phyloP scores from a whole-genome alignment of 2,113 vertebrate species.

The Tupaia chinensis region DNA sequence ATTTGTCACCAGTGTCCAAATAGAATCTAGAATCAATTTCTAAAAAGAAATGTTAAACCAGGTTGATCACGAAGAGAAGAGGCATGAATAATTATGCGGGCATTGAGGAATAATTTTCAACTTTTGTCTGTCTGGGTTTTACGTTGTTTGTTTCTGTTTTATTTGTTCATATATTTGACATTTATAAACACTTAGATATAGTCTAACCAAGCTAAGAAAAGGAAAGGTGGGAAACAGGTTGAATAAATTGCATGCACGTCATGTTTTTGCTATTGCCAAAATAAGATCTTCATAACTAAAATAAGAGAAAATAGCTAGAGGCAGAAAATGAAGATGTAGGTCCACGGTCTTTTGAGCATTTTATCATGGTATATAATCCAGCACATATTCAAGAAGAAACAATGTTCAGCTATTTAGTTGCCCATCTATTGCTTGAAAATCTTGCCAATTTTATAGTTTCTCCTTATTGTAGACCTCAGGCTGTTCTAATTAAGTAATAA shows the following conservation, averaged over 20 bases:
- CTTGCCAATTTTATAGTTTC: slow-evolving; percentile 27
- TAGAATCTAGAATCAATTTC: not conserved
- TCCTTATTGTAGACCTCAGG: slow-evolving; percentile 3
- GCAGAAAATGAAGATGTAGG: not conserved
- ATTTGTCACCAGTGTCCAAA: not conserved
- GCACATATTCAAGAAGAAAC: not conserved
- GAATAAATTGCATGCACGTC: not conserved
- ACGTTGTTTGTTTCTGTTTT: not conserved
- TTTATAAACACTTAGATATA: not conserved
- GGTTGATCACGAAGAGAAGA: not conserved
- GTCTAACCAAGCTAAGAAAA: not conserved
- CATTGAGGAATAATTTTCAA: not conserved
- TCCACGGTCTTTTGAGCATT: not conserved
- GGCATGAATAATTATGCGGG: not conserved
- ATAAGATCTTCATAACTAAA: slow-evolving; percentile 45
- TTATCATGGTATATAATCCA: not conserved
- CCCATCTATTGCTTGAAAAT: not conserved
- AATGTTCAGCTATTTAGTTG: not conserved
- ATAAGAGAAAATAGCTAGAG: slow-evolving; percentile 34
- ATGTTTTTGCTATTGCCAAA: slow-evolving; percentile 51
- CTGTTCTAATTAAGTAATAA: slow-evolving; percentile 48
- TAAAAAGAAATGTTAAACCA: not conserved
- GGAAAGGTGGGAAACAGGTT: not conserved
- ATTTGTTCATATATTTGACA: not conserved
- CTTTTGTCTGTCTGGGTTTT: not conserved